Conservation (phyloP, 2,113 vertebrate genomes). For the Nothobranchius kuhntae region DNA sequence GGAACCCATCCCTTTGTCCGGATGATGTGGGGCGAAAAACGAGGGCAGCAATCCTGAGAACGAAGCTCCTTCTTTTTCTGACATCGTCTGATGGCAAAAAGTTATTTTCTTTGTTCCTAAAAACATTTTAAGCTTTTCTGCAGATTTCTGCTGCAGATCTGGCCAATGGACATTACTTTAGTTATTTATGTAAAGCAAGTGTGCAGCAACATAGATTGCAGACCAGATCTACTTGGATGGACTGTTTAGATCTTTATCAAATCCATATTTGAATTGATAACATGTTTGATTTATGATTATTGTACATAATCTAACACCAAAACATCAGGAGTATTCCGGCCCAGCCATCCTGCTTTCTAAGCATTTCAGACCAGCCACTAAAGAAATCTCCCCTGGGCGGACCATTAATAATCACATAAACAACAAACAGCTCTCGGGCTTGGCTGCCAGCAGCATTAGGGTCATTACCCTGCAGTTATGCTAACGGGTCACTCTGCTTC, state of each 20-base stretch:
- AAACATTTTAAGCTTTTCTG: no score
- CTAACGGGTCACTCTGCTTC: conserved; percentile 14
- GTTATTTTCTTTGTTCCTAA: background rate
- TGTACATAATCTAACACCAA: background rate
- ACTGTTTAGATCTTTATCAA: no score
- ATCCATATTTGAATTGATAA: no score
- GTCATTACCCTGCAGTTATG: conserved; percentile 16
- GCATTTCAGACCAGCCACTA: background rate
- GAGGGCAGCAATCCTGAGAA: conserved; percentile 71
- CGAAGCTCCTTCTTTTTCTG: conserved; percentile 16
- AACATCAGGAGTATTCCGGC: background rate
- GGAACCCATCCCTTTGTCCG: conserved; percentile 71
- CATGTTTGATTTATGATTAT: no score
- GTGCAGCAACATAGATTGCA: no score
- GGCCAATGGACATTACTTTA: no score
- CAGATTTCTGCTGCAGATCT: no score
- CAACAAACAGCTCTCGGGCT: background rate
- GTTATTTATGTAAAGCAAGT: no score
- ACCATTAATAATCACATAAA: background rate
- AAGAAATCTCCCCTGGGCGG: background rate
- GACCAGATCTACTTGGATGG: no score
- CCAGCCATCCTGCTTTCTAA: background rate
- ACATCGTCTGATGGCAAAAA: conserved; percentile 13
- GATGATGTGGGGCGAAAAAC: conserved; percentile 80
- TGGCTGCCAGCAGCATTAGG: conserved; percentile 1